A percentile compares a stretch with the other conserved stretches of the same genome.
Conservation (phyloP, 2,888 invertebrate genomes). For the Stenodema calcarata region DNA sequence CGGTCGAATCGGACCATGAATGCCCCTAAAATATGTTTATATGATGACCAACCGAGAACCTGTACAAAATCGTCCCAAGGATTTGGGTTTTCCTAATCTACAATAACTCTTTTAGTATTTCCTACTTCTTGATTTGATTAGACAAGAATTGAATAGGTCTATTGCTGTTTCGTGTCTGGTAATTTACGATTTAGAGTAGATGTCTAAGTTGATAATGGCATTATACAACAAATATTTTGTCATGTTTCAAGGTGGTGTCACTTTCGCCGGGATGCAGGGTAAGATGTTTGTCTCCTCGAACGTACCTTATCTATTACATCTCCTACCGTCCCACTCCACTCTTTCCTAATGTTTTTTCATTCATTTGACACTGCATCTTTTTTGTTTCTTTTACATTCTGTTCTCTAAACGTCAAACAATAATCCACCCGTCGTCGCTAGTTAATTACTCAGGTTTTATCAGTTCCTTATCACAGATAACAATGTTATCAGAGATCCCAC, state of each 20-base stretch:
- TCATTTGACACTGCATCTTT: not conserved
- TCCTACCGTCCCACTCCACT: not conserved
- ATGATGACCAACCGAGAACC: too few relatives aligned
- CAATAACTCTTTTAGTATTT: not conserved
- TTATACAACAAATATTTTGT: slow-evolving; percentile 1
- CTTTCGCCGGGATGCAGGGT: slow-evolving; percentile 71
- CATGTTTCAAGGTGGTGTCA: slow-evolving; percentile 68
- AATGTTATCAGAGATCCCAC: not conserved
- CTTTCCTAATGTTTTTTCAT: not conserved
- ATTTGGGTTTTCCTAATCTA: too few relatives aligned
- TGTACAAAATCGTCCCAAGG: too few relatives aligned
- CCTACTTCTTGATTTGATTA: too few relatives aligned
- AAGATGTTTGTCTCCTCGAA: slow-evolving; percentile 58
- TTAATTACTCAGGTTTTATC: not conserved
- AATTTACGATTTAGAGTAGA: too few relatives aligned
- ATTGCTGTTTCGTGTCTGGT: too few relatives aligned
- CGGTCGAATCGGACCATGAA: too few relatives aligned
- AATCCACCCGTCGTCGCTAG: not conserved
- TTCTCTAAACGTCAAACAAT: too few relatives aligned
- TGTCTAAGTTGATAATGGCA: not conserved
- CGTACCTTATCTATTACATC: slow-evolving; percentile 8
- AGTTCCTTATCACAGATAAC: not conserved
- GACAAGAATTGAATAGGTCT: too few relatives aligned
- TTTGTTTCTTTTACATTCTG: not conserved
- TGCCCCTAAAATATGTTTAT: too few relatives aligned